phyloP scores from a whole-genome alignment of 2,797 vertebrate genomes.

The Lophius americanus region DNA sequence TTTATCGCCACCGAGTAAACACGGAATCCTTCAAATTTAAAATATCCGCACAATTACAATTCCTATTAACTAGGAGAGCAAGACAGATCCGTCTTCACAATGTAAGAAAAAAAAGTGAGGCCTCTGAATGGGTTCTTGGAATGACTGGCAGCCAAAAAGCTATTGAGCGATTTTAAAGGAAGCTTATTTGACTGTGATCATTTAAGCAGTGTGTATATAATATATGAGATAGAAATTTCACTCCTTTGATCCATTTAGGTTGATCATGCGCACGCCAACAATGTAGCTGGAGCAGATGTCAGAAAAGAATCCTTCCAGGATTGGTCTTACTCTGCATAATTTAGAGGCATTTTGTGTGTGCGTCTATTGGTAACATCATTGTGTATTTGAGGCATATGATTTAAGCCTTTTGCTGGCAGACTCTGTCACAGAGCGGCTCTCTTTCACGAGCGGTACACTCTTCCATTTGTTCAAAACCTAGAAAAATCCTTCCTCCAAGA shows the following conservation, averaged over 20 bases:
- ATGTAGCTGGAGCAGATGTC: slow-evolving; percentile 67
- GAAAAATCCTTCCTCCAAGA: slow-evolving; percentile 73
- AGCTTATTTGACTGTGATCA: slow-evolving; percentile 32
- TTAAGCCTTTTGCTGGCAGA: slow-evolving; percentile 77
- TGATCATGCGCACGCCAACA: slow-evolving; percentile 61
- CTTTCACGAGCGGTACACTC: slow-evolving; percentile 74
- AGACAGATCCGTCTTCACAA: not conserved
- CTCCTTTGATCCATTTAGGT: slow-evolving; percentile 60
- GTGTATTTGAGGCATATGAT: slow-evolving; percentile 78
- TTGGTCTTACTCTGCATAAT: slow-evolving; percentile 74
- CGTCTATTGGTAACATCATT: slow-evolving; percentile 62
- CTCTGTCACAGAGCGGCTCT: slow-evolving; percentile 79
- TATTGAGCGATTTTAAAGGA: slow-evolving; percentile 21
- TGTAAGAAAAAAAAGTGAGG: slow-evolving; percentile 1
- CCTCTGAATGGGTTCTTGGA: slow-evolving; percentile 17
- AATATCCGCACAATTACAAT: slow-evolving; percentile 1
- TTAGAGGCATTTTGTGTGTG: slow-evolving; percentile 54
- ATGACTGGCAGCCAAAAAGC: slow-evolving; percentile 26
- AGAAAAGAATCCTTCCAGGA: slow-evolving; percentile 69
- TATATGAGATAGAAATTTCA: slow-evolving; percentile 22
- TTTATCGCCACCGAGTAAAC: not conserved
- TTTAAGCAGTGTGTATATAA: slow-evolving; percentile 25
- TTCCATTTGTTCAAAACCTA: slow-evolving; percentile 78
- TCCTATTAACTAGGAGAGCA: slow-evolving; percentile 8
- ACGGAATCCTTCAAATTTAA: slow-evolving; percentile 2